Evolutionary conservation across 2,888 invertebrate species (phyloP).

Genomic region (Allacma fusca): DNA sequence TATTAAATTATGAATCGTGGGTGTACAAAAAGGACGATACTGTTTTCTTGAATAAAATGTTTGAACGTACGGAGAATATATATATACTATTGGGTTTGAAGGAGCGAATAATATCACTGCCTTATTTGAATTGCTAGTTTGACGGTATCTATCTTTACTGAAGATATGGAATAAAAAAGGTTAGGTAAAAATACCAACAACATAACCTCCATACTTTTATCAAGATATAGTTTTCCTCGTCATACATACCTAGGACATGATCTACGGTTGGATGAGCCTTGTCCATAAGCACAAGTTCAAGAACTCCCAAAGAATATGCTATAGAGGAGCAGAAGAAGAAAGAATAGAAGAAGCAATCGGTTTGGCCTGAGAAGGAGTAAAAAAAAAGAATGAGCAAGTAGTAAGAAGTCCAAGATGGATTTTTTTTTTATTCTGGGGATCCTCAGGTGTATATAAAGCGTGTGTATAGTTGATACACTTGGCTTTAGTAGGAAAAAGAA

Average conservation of each 20-base stretch:
- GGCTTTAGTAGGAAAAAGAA: conserved; percentile 8
- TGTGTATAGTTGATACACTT: conserved; percentile 3
- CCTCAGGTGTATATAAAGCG: conserved; percentile 8
- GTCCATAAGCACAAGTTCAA: conserved; percentile 10
- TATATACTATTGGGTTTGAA: too few relatives aligned
- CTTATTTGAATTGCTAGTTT: neutral
- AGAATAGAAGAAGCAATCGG: neutral
- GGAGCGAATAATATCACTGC: too few relatives aligned
- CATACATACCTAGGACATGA: conserved; percentile 1
- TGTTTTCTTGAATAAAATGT: too few relatives aligned
- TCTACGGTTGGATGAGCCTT: conserved; percentile 4
- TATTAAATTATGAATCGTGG: too few relatives aligned
- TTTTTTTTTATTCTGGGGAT: neutral
- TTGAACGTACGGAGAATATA: too few relatives aligned
- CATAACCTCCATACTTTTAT: conserved; percentile 12
- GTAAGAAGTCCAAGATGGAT: neutral
- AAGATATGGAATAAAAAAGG: conserved; percentile 1
- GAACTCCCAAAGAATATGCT: neutral
- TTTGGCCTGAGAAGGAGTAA: conserved; percentile 16
- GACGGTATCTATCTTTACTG: neutral
- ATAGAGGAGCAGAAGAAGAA: neutral
- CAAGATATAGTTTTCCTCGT: conserved; percentile 8
- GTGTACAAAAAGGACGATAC: too few relatives aligned
- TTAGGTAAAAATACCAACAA: conserved; percentile 12
- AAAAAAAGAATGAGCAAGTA: conserved; percentile 7